A percentile compares a stretch with the other conserved stretches of the same genome.
phyloP scores from a whole-genome alignment of 2,797 vertebrate species.

The Rhincodon typus region DNA sequence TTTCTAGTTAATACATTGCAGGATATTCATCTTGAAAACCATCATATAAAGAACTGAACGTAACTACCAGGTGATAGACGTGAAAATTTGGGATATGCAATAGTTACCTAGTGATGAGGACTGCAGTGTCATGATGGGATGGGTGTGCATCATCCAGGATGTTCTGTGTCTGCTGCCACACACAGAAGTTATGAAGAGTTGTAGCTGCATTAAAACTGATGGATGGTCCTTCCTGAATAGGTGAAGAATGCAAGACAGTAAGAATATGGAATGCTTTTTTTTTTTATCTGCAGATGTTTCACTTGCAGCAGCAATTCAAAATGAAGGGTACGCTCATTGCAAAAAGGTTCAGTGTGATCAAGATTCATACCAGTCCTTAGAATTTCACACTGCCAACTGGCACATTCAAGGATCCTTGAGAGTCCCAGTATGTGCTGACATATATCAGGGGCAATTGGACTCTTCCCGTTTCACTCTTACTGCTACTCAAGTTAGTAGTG shows the following conservation, averaged over 20 bases:
- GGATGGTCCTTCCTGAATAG: constrained; percentile 78
- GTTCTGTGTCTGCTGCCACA: constrained; percentile 90
- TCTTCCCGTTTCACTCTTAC: background rate
- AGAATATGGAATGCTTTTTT: background rate
- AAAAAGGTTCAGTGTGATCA: background rate
- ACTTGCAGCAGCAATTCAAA: background rate
- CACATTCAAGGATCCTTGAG: background rate
- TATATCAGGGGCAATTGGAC: background rate
- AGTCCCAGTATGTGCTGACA: background rate
- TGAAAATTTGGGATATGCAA: background rate
- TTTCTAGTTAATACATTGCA: background rate
- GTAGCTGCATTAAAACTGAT: constrained; percentile 85
- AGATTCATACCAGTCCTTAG: background rate
- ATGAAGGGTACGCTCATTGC: background rate
- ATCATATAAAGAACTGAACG: background rate
- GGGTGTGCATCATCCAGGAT: constrained; percentile 79
- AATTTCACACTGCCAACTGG: background rate
- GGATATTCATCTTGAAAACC: background rate
- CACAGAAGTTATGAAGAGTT: constrained; percentile 88
- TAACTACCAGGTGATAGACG: background rate
- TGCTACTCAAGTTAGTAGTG: background rate
- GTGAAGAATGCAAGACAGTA: constrained; percentile 27
- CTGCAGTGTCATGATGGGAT: constrained; percentile 86
- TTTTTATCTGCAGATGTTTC: background rate
- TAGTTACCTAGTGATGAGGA: constrained; percentile 85